A percentile compares a stretch with the other conserved stretches of the same genome.
Evolutionary conservation across 2,797 vertebrate genomes (phyloP).

Genomic region (Manis crassicaudata): DNA sequence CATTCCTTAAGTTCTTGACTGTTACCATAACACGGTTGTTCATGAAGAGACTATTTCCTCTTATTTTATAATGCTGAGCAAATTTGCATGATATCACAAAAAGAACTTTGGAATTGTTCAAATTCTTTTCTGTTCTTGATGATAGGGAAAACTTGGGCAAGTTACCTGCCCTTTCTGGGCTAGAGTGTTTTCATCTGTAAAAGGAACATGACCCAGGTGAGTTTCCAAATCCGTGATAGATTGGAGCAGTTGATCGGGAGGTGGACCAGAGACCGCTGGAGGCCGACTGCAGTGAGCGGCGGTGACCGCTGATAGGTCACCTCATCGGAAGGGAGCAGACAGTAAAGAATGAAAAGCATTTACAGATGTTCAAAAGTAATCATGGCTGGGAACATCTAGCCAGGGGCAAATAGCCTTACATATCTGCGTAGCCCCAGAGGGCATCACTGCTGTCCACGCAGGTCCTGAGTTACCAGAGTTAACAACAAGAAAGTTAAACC

Average conservation of each 20-base stretch:
- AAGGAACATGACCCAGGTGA: not conserved
- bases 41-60: not conserved
- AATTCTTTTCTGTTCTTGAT: not conserved
- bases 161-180: not conserved
- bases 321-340: not conserved
- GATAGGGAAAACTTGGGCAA: not conserved
- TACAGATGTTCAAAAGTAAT: not conserved
- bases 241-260: not conserved
- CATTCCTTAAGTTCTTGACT: not conserved
- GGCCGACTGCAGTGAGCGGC: not conserved
- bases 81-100: not conserved
- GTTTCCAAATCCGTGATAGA: not conserved
- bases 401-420: not conserved
- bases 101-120: not conserved
- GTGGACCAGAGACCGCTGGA: not conserved
- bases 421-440: not conserved
- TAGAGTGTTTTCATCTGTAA: conserved; percentile 17
- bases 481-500: not conserved
- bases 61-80: not conserved
- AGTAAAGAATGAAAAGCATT: not conserved
- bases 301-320: not conserved
- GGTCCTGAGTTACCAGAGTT: not conserved
- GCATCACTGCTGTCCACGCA: not conserved
- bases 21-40: not conserved
- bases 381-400: not conserved